phyloP scores from a whole-genome alignment of 2,113 vertebrate genomes.

The Arizona elegans region DNA sequence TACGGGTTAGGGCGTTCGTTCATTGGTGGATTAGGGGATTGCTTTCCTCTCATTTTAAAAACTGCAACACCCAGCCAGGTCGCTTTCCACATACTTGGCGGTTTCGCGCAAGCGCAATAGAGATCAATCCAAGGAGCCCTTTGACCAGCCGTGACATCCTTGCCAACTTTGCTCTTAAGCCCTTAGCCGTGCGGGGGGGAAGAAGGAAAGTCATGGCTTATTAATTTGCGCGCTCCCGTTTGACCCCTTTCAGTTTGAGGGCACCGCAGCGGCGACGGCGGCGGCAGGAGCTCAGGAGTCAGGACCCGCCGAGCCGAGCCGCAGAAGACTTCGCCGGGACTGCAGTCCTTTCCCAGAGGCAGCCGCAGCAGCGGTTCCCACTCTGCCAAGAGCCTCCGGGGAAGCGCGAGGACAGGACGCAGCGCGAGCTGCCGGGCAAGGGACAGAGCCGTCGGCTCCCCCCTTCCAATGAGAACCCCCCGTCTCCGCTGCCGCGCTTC shows the following conservation, averaged over 20 bases:
- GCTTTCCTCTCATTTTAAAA: not conserved
- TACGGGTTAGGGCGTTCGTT: not conserved
- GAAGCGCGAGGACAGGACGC: not conserved
- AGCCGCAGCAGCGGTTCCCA: not conserved
- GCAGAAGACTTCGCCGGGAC: not conserved
- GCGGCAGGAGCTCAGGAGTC: not conserved
- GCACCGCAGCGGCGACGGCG: not conserved
- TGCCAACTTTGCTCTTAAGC: constrained; percentile 4
- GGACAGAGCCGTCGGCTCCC: not conserved
- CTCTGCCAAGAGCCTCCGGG: too few relatives aligned
- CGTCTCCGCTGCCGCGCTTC: not conserved
- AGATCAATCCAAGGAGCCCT: not conserved
- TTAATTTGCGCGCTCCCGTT: not conserved
- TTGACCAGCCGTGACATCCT: not conserved
- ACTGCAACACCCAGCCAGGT: not conserved
- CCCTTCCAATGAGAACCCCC: not conserved
- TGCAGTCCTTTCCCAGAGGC: not conserved
- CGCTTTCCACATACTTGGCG: not conserved
- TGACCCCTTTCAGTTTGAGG: not conserved
- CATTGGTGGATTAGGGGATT: not conserved
- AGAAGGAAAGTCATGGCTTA: not conserved
- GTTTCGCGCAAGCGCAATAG: not conserved
- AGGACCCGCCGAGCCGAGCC: not conserved
- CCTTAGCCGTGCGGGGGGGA: not conserved
- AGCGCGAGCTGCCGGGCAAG: not conserved